Base-by-base conservation (phyloP, 1,140 invertebrate genomes). In the Meloidogyne floridensis region DNA sequence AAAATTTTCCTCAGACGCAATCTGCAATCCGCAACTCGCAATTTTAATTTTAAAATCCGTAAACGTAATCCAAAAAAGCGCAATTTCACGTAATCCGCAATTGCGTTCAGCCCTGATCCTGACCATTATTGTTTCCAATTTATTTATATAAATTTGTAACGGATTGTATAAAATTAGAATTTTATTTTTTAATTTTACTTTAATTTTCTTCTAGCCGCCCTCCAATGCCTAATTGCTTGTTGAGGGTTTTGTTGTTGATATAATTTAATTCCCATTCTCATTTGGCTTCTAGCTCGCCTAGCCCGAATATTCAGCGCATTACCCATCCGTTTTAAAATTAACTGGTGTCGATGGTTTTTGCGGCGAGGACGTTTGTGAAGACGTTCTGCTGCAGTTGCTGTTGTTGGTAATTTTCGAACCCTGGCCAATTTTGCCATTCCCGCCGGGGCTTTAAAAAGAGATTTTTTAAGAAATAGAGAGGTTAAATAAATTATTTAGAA, bases 181-280 rank as follows among this genome's bases (percentile, higher is more conserved):
- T 20, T 20, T 20, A 20, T 20, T 20, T 20, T 20, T 20, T 20
- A 20, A 20, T 20, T 74, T 53, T 82, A 89, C 87, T 78, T 82
- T 15, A 88, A 81, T 53, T 75, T 80, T 42, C 76, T 72, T 47
- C 89, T 70, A 1, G 88, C 89, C 8, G 71, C 54, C 7, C 85
- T 84, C 88, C 88, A 89, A 71, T 84, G 87, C 11, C 82, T 73
- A 71, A 89, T 88, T 18, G 88, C 88, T 72, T 86, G 87, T 77
- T 89, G 89, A 80, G 87, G 84, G 75, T 88, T 86, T 72, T 86
- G 77, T 82, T 89, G 89, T 75, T 89, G 88, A 81, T 89, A 89
- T 32, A 89, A 84, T 71, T 84, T 80, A 78, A 89, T 87, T 72
- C 88, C 88, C 72, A 86, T 86, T 81, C 88, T 81, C 86, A 86